Evolutionary conservation across 1,140 invertebrate species (phyloP), one percentile per base, ranked within the genome.

Genomic region (Cyclina sinensis): DNA sequence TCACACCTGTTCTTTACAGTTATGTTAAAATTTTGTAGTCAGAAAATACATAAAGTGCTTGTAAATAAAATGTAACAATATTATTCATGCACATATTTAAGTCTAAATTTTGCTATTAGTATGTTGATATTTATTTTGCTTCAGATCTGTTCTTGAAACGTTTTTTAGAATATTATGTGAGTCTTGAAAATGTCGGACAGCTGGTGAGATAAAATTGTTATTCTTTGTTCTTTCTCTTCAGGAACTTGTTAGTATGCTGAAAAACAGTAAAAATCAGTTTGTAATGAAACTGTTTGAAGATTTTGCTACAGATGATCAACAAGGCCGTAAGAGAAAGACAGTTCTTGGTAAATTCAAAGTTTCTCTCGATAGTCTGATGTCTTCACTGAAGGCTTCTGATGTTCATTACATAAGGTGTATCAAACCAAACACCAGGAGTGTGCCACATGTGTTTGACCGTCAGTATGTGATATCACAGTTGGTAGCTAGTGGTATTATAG

Each of bases 401-500:
- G 89, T 91, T 35, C 93, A 93, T 76, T 95, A 94, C 68, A 90
- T 95, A 18, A 82, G 94, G 21, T 95, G 94, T 89, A 92, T 95
- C n/a, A 94, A 94, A 78, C 94, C 94, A 3, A 95, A 95, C 82
- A 37, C 32, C 4, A 46, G 43, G 32, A 90, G 80, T 16, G 21
- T 70, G 37, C 48, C 94, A 4, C 96, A 96, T 90, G 74, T 92
- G 7, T 98, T 98, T 94, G 97, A 98, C 90, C 96, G 96, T 21
- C 30, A 57, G 0, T 95, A 87, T 90, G 98, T 98, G 5, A 98
- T 99, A 0, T 98, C 99, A 94, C 99, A 99, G 94, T 96, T 99
- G 14, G 96, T 96, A 91, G 99, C 99, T 0, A 99, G 99, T 94
- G 99, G 99, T 82, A 99, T 99, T 0, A 95, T 99, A 35, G 99